A percentile compares a stretch with the other conserved stretches of the same genome.
phyloP scores from a whole-genome alignment of 2,888 invertebrate genomes.

The Agonopterix arenella region DNA sequence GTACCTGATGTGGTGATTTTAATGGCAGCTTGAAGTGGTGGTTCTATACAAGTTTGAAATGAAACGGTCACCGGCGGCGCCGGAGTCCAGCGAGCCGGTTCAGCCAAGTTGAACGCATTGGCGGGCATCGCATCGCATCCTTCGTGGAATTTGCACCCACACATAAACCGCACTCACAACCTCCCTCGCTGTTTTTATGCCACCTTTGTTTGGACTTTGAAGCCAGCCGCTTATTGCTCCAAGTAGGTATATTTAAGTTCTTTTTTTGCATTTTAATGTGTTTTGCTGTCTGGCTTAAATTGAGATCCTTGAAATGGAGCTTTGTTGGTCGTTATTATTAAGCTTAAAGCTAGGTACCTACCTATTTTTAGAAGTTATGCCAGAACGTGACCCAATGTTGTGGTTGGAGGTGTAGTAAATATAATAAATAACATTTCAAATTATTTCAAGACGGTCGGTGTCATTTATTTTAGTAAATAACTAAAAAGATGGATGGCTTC shows the following conservation, averaged over 20 bases:
- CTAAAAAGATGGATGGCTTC: too few species aligned
- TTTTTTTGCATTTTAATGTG: neutral
- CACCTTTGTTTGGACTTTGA: constrained; percentile 24
- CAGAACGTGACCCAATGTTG: too few species aligned
- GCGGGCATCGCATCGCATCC: constrained; percentile 46
- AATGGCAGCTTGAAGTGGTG: neutral
- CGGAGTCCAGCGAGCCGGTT: constrained; percentile 26
- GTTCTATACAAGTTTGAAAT: constrained; percentile 34
- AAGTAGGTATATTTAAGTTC: neutral
- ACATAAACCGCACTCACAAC: constrained; percentile 37
- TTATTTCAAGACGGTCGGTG: too few species aligned
- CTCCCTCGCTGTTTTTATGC: constrained; percentile 28
- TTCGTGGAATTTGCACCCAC: constrained; percentile 69
- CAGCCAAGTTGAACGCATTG: constrained; percentile 50
- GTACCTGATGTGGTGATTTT: neutral
- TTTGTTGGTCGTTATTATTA: too few species aligned
- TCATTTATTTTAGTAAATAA: too few species aligned
- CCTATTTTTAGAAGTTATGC: too few species aligned
- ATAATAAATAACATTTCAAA: too few species aligned
- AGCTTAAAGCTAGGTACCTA: too few species aligned
- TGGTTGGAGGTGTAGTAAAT: too few species aligned
- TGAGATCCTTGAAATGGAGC: too few species aligned
- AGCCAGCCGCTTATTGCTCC: constrained; percentile 13
- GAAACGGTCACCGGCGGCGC: constrained; percentile 33
- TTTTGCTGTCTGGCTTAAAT: too few species aligned